Evolutionary conservation across 2,113 vertebrate species (phyloP).

Genomic region (Scatophagus argus): DNA sequence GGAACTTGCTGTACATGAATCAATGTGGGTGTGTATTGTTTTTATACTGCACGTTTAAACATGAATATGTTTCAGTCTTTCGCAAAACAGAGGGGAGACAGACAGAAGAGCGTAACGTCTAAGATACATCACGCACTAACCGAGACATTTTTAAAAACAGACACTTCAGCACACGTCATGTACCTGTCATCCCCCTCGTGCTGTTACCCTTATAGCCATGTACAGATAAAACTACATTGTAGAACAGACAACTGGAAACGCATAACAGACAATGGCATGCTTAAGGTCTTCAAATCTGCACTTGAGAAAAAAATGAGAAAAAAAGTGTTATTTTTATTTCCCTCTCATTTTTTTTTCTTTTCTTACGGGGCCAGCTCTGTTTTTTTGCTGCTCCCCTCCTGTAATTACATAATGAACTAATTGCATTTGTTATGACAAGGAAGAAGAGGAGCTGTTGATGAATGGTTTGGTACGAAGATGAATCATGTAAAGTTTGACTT

Average conservation of each 20-base stretch:
- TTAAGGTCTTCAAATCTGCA: constrained; percentile 85
- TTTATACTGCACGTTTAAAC: constrained; percentile 86
- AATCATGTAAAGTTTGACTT: constrained; percentile 86
- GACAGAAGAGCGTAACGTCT: constrained; percentile 40
- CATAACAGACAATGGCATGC: constrained; percentile 84
- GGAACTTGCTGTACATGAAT: constrained; percentile 73
- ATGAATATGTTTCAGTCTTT: constrained; percentile 77
- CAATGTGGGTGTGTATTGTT: constrained; percentile 74
- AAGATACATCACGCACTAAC: constrained; percentile 51
- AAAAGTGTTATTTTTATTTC: constrained; percentile 64
- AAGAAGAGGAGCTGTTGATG: constrained; percentile 66
- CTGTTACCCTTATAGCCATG: constrained; percentile 77
- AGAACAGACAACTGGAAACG: constrained; percentile 80
- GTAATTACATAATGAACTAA: constrained; percentile 80
- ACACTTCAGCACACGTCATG: constrained; percentile 49
- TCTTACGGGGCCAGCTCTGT: constrained; percentile 67
- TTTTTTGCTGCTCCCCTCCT: constrained; percentile 71
- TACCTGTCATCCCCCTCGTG: constrained; percentile 56
- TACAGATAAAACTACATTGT: constrained; percentile 79
- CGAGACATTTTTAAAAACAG: constrained; percentile 67
- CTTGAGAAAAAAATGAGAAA: constrained; percentile 66
- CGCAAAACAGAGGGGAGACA: constrained; percentile 61
- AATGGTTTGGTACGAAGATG: constrained; percentile 83
- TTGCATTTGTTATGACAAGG: constrained; percentile 83
- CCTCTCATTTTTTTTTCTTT: constrained; percentile 66